A percentile compares a stretch with the other conserved stretches of the same genome.
Evolutionary conservation across 2,113 vertebrate species (phyloP).

Genomic region (Ginglymostoma cirratum): DNA sequence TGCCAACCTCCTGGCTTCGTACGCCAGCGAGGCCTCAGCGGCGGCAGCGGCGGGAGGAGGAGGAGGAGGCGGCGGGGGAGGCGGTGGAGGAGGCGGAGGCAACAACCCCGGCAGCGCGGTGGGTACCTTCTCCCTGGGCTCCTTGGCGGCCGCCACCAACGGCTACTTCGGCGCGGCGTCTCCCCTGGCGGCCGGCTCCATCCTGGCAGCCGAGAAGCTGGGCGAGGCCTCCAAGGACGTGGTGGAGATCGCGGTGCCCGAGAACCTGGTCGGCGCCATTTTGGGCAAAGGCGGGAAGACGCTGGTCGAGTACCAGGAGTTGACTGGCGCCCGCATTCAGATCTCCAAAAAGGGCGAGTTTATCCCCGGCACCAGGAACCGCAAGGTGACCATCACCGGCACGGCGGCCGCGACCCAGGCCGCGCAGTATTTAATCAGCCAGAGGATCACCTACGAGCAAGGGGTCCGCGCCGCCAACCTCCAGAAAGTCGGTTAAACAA

Average conservation of each 20-base stretch:
- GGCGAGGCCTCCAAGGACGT: slow-evolving; percentile 74
- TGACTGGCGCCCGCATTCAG: slow-evolving; percentile 87
- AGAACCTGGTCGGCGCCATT: slow-evolving; percentile 89
- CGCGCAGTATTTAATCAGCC: slow-evolving; percentile 91
- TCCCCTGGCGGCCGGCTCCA: slow-evolving; percentile 66
- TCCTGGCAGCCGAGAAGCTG: slow-evolving; percentile 79
- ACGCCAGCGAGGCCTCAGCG: slow-evolving; percentile 70
- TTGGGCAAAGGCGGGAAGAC: slow-evolving; percentile 90
- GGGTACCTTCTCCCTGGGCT: slow-evolving; percentile 75
- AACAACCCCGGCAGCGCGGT: slow-evolving; percentile 54
- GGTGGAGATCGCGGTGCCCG: slow-evolving; percentile 86
- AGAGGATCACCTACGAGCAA: slow-evolving; percentile 92
- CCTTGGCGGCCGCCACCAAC: slow-evolving; percentile 75
- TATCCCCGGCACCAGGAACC: slow-evolving; percentile 88
- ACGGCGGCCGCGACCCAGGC: slow-evolving; percentile 86
- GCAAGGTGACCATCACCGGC: slow-evolving; percentile 90
- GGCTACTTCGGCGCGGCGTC: slow-evolving; percentile 79
- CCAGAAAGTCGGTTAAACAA: slow-evolving; percentile 79
- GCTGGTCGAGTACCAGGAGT: slow-evolving; percentile 90
- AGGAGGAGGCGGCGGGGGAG: slow-evolving; percentile 45
- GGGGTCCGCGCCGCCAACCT: slow-evolving; percentile 88
- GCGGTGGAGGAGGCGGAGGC: background rate
- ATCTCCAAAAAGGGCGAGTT: slow-evolving; percentile 95
- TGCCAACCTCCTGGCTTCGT: slow-evolving; percentile 80
- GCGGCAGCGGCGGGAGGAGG: slow-evolving; percentile 45